Percentiles rank a stretch among this genome's conserved stretches.
Conservation (phyloP, 1,140 invertebrate genomes). For the Batillaria attramentaria region DNA sequence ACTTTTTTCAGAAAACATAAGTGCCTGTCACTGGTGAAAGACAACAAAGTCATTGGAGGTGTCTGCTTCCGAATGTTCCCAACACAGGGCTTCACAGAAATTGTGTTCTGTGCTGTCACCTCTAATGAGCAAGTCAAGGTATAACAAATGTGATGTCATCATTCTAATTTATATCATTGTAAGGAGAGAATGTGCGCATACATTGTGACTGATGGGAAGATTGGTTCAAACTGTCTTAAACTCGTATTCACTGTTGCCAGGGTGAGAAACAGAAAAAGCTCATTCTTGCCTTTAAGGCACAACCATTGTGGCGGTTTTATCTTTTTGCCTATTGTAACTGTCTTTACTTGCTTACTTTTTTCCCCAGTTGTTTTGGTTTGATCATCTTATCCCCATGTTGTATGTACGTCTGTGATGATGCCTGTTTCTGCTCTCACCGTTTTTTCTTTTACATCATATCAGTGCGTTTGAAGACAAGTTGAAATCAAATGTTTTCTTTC, state of each 20-base stretch:
- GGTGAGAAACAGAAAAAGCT: background rate
- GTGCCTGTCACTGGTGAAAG: constrained; percentile 91
- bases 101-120: constrained; percentile 98
- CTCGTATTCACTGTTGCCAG: too few species aligned
- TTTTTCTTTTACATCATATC: background rate
- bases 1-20: constrained; percentile 86
- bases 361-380: background rate
- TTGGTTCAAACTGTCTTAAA: too few species aligned
- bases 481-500: constrained; percentile 34
- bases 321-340: too few species aligned
- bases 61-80: constrained; percentile 98
- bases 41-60: constrained; percentile 94
- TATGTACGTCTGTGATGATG: background rate
- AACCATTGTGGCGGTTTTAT: too few species aligned
- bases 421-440: background rate
- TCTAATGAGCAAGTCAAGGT: constrained; percentile 92
- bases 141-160: too few species aligned
- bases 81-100: constrained; percentile 96
- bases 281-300: background rate
- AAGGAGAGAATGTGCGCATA: too few species aligned
- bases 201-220: too few species aligned
- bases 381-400: background rate
- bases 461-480: background rate
- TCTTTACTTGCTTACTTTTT: background rate
- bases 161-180: too few species aligned